Percentiles rank a stretch among this genome's conserved stretches.
phyloP scores from a whole-genome alignment of 2,797 vertebrate genomes.

The Erethizon dorsatum region DNA sequence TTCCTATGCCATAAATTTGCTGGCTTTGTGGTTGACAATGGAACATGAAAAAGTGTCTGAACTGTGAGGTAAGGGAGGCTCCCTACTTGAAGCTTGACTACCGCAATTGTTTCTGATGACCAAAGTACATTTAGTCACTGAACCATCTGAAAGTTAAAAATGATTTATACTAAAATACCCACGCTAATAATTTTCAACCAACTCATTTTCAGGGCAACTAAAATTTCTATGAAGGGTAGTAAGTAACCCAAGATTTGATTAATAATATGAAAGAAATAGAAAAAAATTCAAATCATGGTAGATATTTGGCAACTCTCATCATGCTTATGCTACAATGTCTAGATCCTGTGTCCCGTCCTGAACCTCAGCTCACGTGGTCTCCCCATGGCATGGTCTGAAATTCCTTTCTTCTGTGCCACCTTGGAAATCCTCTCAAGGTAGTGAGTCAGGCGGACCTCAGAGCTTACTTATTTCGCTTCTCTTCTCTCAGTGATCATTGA shows the following conservation, averaged over 20 bases:
- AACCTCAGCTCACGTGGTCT: not conserved
- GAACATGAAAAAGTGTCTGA: not conserved
- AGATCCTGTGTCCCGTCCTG: rapidly evolving
- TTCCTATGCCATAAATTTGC: not conserved
- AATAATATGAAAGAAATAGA: not conserved
- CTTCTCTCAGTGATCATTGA: not conserved
- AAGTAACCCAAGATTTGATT: not conserved
- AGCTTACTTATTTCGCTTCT: not conserved
- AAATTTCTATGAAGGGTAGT: not conserved
- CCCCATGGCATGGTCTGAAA: not conserved
- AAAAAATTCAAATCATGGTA: not conserved
- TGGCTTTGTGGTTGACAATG: not conserved
- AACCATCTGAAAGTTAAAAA: not conserved
- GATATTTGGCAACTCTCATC: not conserved
- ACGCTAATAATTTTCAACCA: not conserved
- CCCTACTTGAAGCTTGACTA: not conserved
- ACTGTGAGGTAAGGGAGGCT: not conserved
- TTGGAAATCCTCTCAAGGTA: not conserved
- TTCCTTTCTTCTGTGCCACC: not conserved
- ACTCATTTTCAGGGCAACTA: not conserved
- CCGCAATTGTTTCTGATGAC: not conserved
- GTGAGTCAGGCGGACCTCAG: too few species aligned
- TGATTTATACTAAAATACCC: not conserved
- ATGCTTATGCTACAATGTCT: not conserved
- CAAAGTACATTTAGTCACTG: not conserved